Conservation (phyloP, 1,140 invertebrate genomes). For the Diprion similis region DNA sequence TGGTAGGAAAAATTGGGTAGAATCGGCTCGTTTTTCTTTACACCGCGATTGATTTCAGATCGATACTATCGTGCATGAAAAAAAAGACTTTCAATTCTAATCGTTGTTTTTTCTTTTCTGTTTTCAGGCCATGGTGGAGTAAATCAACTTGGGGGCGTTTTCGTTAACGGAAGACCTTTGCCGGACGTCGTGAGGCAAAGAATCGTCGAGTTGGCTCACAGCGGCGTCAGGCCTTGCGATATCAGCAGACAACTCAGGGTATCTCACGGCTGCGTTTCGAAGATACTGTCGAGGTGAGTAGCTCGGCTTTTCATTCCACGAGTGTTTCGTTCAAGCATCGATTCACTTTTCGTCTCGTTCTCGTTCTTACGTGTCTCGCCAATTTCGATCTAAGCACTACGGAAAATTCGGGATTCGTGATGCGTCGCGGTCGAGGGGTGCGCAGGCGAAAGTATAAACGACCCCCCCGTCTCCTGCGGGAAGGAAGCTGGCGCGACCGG, state of each 20-base stretch:
- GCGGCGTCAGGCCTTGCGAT: conserved; percentile 94
- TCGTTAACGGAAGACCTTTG: conserved; percentile 94
- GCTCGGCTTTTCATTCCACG: no score
- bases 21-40: no score
- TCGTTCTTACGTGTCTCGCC: no score
- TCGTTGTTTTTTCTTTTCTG: conserved; percentile 20
- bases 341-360: no score
- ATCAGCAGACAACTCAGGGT: conserved; percentile 90
- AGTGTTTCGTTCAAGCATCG: no score
- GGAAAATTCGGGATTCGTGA: no score
- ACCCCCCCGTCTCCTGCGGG: no score
- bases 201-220: conserved; percentile 96
- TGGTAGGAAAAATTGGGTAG: no score
- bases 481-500: no score
- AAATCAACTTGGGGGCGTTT: conserved; percentile 95
- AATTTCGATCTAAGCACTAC: no score
- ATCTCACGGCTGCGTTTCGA: conserved; percentile 92
- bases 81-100: conserved; percentile 33
- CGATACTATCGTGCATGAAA: not conserved
- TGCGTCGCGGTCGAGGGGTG: no score
- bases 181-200: conserved; percentile 93
- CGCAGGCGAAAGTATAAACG: no score
- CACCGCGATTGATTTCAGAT: not conserved
- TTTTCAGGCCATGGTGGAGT: conserved; percentile 90
- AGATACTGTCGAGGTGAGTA: conserved; percentile 91